A percentile compares a stretch with the other conserved stretches of the same genome.
These are phyloP conservation scores for Chlamydotis undulata DNA, from an alignment of 2,113 vertebrate genomes.

Conservation along the genomic window DNA sequence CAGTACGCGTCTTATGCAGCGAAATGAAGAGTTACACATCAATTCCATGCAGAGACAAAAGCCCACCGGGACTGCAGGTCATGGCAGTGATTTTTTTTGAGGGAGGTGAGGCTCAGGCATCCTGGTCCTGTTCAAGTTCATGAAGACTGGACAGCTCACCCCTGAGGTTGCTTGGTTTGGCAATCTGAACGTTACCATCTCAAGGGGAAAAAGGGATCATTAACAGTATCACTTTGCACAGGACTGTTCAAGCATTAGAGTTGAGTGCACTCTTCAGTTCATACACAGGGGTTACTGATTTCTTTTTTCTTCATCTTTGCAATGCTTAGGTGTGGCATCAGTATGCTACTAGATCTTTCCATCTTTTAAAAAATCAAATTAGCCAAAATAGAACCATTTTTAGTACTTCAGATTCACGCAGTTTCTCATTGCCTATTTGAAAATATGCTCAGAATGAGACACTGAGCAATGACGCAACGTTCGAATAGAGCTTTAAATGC, in stretches of 20 bases:
- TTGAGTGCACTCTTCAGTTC: background rate
- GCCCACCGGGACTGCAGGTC: background rate
- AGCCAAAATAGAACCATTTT: background rate
- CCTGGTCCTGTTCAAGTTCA: background rate
- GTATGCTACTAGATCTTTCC: background rate
- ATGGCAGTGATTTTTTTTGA: background rate
- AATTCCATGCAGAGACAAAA: rapidly evolving
- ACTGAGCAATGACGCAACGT: background rate
- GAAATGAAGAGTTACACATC: background rate
- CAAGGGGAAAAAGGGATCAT: background rate
- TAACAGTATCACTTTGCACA: background rate
- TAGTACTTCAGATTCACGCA: background rate
- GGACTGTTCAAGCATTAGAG: background rate
- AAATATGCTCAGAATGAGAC: constrained; percentile 27
- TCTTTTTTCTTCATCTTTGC: background rate
- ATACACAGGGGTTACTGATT: background rate
- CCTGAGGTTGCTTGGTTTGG: background rate
- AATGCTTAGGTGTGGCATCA: background rate
- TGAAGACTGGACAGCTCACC: background rate
- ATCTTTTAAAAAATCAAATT: constrained; percentile 9
- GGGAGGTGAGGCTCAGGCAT: background rate
- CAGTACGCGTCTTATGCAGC: rapidly evolving
- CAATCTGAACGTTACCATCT: background rate
- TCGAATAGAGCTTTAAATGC: background rate
- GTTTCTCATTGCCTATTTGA: background rate